A percentile compares a stretch with the other conserved stretches of the same genome.
These are phyloP conservation scores for Bos indicus DNA, from an alignment of 2,113 vertebrate species.

Conservation along the genomic window DNA sequence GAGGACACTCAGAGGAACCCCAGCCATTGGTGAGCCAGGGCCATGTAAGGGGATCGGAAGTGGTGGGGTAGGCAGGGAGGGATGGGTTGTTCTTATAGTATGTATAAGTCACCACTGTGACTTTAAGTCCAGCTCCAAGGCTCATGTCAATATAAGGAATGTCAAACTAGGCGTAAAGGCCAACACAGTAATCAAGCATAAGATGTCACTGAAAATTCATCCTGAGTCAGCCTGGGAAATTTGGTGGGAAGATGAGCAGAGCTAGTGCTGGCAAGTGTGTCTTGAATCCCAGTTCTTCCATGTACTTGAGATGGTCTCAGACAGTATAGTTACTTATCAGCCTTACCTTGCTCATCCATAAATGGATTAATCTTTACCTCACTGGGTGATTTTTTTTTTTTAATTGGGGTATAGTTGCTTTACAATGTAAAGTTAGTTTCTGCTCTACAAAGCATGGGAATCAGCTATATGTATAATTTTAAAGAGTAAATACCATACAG, in stretches of 20 bases:
- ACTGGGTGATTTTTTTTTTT: not conserved
- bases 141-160: not conserved
- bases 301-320: not conserved
- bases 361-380: not conserved
- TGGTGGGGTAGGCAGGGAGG: no score
- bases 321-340: no score
- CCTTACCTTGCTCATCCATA: not conserved
- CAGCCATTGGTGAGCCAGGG: not conserved
- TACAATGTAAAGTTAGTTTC: not conserved
- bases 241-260: not conserved
- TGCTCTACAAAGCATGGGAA: not conserved
- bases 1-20: not conserved
- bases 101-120: not conserved
- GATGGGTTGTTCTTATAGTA: no score
- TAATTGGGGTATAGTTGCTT: not conserved
- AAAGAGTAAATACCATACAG: not conserved
- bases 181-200: not conserved
- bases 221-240: not conserved
- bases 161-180: not conserved
- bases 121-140: not conserved
- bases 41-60: rapidly evolving
- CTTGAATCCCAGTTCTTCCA: not conserved
- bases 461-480: not conserved
- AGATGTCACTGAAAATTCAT: not conserved
- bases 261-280: not conserved